phyloP scores from a whole-genome alignment of 2,113 vertebrate species.

The Petroica traversi region DNA sequence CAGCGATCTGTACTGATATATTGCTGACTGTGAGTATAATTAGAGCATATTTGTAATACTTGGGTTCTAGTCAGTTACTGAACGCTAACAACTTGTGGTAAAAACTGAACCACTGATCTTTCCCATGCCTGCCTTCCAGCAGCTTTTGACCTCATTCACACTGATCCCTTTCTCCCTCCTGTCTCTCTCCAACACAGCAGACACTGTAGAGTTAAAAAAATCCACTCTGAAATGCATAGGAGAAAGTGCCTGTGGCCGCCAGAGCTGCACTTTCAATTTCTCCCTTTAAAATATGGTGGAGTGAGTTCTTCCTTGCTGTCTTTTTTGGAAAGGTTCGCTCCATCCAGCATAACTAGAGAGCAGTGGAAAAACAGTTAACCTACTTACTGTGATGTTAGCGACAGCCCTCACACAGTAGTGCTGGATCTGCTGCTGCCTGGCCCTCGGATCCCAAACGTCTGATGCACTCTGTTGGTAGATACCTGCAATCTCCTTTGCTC shows the following conservation, averaged over 20 bases:
- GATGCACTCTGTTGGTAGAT: constrained; percentile 64
- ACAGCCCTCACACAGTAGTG: constrained; percentile 51
- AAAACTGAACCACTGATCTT: constrained; percentile 71
- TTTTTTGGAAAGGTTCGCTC: constrained; percentile 54
- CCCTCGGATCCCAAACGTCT: constrained; percentile 57
- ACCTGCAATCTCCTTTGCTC: constrained; percentile 32
- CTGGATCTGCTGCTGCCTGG: neutral
- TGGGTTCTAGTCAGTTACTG: constrained; percentile 72
- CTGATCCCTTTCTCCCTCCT: constrained; percentile 1
- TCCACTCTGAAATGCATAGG: neutral
- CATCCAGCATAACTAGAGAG: constrained; percentile 70
- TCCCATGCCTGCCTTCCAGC: constrained; percentile 75
- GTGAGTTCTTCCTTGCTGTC: constrained; percentile 32
- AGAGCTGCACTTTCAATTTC: constrained; percentile 32
- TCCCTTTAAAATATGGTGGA: constrained; percentile 65
- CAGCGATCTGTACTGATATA: constrained; percentile 75
- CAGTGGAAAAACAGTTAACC: constrained; percentile 79
- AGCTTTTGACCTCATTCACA: constrained; percentile 60
- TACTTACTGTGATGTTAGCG: constrained; percentile 71
- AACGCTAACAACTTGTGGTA: constrained; percentile 68
- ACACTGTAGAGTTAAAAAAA: constrained; percentile 44
- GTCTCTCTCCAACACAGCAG: neutral
- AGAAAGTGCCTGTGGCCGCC: neutral
- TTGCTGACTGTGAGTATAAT: constrained; percentile 74
- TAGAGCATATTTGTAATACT: constrained; percentile 83